Conservation (phyloP, 2,888 invertebrate genomes). For the Phortica okadai region DNA sequence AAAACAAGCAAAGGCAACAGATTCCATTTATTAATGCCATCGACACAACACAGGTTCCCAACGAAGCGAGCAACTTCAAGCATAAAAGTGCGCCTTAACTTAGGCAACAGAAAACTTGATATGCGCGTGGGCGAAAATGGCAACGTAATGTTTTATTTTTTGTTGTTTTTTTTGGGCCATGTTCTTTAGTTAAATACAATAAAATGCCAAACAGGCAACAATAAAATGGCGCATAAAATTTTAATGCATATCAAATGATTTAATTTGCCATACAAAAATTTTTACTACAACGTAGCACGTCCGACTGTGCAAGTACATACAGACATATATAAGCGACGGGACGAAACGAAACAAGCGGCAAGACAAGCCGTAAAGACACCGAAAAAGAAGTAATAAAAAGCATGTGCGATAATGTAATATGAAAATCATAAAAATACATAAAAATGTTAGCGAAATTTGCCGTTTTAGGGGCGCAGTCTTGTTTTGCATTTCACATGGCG, state of each 20-base stretch:
- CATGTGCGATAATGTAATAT: background rate
- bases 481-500: background rate
- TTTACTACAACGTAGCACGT: conserved; percentile 11
- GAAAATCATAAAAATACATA: conserved; percentile 5
- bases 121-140: too few relatives aligned
- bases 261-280: conserved; percentile 51
- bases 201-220: conserved; percentile 24
- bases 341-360: background rate
- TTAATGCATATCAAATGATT: conserved; percentile 67
- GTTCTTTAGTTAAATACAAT: conserved; percentile 30
- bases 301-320: too few relatives aligned
- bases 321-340: too few relatives aligned
- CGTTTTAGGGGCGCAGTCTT: background rate
- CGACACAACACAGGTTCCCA: background rate
- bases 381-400: background rate
- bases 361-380: too few relatives aligned
- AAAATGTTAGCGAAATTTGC: background rate
- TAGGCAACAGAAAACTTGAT: too few relatives aligned
- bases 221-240: conserved; percentile 50
- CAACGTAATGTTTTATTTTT: too few relatives aligned
- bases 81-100: too few relatives aligned
- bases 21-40: too few relatives aligned
- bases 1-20: too few relatives aligned
- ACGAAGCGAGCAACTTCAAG: background rate
- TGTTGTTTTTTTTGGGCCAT: too few relatives aligned